Base-by-base conservation (phyloP, 2,797 vertebrate species). In the Lepus oiostolus region DNA sequence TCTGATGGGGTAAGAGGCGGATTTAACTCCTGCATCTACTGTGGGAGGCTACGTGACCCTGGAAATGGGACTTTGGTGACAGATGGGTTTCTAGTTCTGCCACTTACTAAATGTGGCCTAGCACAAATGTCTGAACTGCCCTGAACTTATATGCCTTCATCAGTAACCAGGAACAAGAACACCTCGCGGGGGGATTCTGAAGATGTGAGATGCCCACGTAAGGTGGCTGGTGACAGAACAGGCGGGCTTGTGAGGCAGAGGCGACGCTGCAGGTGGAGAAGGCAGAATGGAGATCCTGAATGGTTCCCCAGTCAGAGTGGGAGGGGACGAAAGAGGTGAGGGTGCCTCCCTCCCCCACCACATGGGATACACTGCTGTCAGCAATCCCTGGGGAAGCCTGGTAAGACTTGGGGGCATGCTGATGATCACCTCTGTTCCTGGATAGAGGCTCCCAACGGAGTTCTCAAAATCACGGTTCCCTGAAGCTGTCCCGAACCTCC, bases 101-200 rank as follows among this genome's bases (percentile, higher is more conserved):
- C 50, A 77, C 12, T 28, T 68, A 24, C 32, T 83, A 42, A 85
- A 22, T 85, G 30, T 85, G 19, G 30, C 85, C 74, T 68, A 72
- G 22, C 22, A 60, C 4, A 76, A 68, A 72, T 71, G 28, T 50
- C 77, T 89, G 65, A 71, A 68, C 32, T 22, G 88, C 50, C 93
- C 62, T 76, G 75, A 88, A 82, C 60, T 28, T 54, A 62, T 50
- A 38, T 76, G 77, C 91, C 35, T 52, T 91, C 65, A 84, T 71
- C 63, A 76, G 67, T 50, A 62, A 85, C 75, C 21, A 71, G 50
- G 32, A 74, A 63, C n/a, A 63, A 79, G 68, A 80, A 72, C 21
- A n/a, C 38, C 12, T 76, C 13, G 50, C 58, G 52, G 42, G 9
- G 12, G 72, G 13, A 71, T n/a, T 90, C 24, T 88, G 52, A 89